phyloP scores from a whole-genome alignment of 1,140 invertebrate species.

The Aphaenogaster rudis region DNA sequence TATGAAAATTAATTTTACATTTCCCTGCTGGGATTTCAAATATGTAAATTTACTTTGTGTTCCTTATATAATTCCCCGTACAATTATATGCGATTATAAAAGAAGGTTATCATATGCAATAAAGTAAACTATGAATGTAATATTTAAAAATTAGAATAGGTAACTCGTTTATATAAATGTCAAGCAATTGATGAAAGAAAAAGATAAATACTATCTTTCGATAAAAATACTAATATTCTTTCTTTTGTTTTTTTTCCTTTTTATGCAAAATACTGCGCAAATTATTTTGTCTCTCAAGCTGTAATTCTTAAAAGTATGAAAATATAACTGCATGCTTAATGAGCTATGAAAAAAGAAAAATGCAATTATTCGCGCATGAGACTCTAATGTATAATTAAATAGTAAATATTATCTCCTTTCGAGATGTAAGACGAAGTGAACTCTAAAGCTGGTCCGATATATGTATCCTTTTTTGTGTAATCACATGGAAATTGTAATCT shows the following conservation, averaged over 20 bases:
- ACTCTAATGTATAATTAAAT: conserved; percentile 48
- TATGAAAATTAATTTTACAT: background rate
- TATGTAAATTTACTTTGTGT: conserved; percentile 4
- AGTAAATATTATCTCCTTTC: conserved; percentile 43
- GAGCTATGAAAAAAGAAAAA: conserved; percentile 48
- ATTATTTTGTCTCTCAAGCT: conserved; percentile 24
- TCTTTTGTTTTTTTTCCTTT: background rate
- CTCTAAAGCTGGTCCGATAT: conserved; percentile 49
- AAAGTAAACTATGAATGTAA: conserved; percentile 35
- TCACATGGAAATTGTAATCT: conserved; percentile 66
- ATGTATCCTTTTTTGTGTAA: conserved; percentile 27
- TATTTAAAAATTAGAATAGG: conserved; percentile 31
- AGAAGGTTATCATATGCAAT: conserved; percentile 23
- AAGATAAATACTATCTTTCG: conserved; percentile 58
- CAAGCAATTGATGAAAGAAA: conserved; percentile 29
- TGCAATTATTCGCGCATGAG: conserved; percentile 47
- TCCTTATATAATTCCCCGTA: background rate
- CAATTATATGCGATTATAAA: conserved; percentile 7
- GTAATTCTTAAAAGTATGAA: conserved; percentile 5
- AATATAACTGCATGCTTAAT: conserved; percentile 8
- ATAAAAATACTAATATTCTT: background rate
- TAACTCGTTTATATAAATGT: conserved; percentile 21
- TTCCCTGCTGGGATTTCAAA: background rate
- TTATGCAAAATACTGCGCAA: background rate
- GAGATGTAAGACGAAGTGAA: conserved; percentile 40